Conservation (phyloP, 2,797 vertebrate genomes). For the Prionace glauca region DNA sequence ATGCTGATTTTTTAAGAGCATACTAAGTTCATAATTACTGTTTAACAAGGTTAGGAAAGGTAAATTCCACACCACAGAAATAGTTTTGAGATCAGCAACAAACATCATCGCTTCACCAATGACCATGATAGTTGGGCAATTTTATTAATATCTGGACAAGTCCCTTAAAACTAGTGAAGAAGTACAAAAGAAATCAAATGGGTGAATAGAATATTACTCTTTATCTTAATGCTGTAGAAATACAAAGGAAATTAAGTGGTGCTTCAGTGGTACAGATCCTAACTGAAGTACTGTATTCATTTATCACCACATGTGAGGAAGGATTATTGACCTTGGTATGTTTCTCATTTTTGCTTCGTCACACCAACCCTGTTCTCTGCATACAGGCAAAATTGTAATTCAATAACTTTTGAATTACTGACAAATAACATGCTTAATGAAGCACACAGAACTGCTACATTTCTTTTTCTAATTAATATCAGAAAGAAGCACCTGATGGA, state of each 20-base stretch:
- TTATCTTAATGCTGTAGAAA: background rate
- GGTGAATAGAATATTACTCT: background rate
- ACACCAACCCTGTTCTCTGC: background rate
- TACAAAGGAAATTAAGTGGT: background rate
- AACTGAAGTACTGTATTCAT: background rate
- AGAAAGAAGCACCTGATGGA: background rate
- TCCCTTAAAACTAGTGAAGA: background rate
- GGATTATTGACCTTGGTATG: background rate
- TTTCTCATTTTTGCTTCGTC: background rate
- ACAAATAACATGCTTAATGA: background rate
- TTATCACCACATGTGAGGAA: background rate
- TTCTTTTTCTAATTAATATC: background rate
- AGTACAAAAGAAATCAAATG: background rate
- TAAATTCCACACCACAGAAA: too few species aligned
- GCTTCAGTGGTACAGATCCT: background rate
- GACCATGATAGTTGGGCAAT: background rate
- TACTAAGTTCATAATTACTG: too few species aligned
- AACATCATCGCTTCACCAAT: too few species aligned
- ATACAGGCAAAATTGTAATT: background rate
- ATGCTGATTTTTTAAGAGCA: too few species aligned
- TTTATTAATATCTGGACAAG: background rate
- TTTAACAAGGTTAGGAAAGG: too few species aligned
- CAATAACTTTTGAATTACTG: constrained; percentile 7
- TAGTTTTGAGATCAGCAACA: too few species aligned
- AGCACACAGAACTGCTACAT: background rate